Base-by-base conservation (phyloP, 2,888 invertebrate species). In the Ophonus ardosiacus region DNA sequence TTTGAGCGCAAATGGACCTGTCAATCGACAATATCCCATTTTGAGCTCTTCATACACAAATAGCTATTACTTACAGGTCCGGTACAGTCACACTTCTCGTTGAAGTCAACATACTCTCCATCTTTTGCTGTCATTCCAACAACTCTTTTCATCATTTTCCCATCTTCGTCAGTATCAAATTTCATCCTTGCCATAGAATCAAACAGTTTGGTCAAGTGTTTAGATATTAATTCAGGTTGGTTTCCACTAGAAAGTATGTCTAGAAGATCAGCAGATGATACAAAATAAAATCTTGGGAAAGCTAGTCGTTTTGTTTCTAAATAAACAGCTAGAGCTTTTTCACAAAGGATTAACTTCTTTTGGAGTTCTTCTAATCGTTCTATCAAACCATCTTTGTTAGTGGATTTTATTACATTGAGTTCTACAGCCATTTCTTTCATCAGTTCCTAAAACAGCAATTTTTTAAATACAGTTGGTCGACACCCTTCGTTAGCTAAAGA, bases 171-270 rank as follows among this genome's bases (percentile, higher is more conserved):
- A 85, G 93, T 93, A 86, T 93, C 93, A 88, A 99, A 98, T 89
- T 96, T 95, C 57, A 99, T 92, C 88, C 94, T 95, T 0, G 98
- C 97, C 91, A 99, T 96, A 0, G 98, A 98, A 92, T 99, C 98
- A 90, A 99, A 99, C 63, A 99, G 92, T 92, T 99, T 99, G 0
- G 98, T 98, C 88, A 99, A 92, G 92, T 99, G 99, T 89, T 97
- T 97, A 38, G 96, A 95, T 5, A 98, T 97, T 87, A 96, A 92
- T 88, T 96, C 95, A 5, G 98, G 98, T 90, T 98, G 97, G 90
- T 98, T 98, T 86, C 98, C 98, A 91, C 98, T 98, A 13, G 98
- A 98, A 71, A 99, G 93, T 88, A 99, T 96, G 91, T 99, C 99
- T 86, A 99, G 92, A 81, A 99, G 92, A 92, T 99, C 99, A 80